These are phyloP conservation scores for Champsocephalus esox DNA, from an alignment of 2,797 vertebrate genomes.

Conservation along the genomic window DNA sequence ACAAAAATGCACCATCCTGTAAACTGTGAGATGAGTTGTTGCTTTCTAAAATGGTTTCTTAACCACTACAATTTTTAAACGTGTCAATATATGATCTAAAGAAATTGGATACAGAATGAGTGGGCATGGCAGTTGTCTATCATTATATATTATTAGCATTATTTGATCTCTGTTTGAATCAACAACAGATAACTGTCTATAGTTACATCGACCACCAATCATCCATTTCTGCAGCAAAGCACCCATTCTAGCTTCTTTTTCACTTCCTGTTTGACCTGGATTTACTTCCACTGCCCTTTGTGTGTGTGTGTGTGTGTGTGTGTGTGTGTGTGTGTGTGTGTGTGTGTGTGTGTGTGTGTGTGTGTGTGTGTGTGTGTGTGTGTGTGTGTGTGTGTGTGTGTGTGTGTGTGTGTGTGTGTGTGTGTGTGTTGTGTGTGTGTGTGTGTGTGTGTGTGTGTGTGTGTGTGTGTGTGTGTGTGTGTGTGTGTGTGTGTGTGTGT, in stretches of 20 bases:
- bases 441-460: neutral
- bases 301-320: too few species aligned
- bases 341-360: constrained; percentile 1
- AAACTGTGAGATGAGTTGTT: constrained; percentile 17
- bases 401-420: neutral
- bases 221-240: neutral
- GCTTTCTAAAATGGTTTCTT: neutral
- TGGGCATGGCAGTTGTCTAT: neutral
- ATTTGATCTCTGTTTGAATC: neutral
- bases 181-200: neutral
- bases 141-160: neutral
- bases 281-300: constrained; percentile 39
- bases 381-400: neutral
- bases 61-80: neutral
- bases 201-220: neutral
- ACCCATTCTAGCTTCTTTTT: neutral
- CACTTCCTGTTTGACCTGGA: constrained; percentile 58
- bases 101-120: neutral
- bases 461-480: neutral
- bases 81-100: too few species aligned
- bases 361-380: too few species aligned
- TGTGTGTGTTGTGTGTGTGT: too few species aligned
- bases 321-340: too few species aligned
- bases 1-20: constrained; percentile 6
- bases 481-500: neutral